A percentile compares a stretch with the other conserved stretches of the same genome.
Conservation (phyloP, 2,113 vertebrate species). For the Micromys minutus region DNA sequence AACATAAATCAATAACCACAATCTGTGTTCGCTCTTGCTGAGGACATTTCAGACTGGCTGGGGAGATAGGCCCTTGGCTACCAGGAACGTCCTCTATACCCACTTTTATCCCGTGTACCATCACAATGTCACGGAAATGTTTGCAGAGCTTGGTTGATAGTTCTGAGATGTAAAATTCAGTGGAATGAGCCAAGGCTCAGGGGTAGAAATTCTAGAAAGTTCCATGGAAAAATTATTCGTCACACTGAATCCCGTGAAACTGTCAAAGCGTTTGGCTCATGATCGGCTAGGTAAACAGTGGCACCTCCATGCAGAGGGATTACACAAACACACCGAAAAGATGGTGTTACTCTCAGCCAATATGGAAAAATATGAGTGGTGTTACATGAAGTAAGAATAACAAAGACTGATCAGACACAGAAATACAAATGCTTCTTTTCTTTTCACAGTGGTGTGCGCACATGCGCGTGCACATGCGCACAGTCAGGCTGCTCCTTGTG, state of each 20-base stretch:
- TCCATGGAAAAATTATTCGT: background rate
- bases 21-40: background rate
- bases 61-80: fast-evolving
- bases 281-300: background rate
- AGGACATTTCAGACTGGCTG: background rate
- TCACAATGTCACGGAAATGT: fast-evolving
- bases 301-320: background rate
- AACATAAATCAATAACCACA: background rate
- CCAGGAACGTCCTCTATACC: fast-evolving
- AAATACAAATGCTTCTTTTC: background rate
- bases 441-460: fast-evolving
- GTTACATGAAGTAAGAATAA: background rate
- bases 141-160: background rate
- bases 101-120: background rate
- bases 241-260: background rate
- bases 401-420: background rate
- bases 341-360: background rate
- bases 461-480: fast-evolving
- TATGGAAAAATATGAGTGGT: background rate
- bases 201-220: background rate
- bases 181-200: background rate
- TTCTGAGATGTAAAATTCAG: background rate
- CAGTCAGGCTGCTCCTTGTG: background rate
- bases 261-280: background rate
- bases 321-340: background rate